phyloP scores from a whole-genome alignment of 2,113 vertebrate species.

The Etheostoma cragini region DNA sequence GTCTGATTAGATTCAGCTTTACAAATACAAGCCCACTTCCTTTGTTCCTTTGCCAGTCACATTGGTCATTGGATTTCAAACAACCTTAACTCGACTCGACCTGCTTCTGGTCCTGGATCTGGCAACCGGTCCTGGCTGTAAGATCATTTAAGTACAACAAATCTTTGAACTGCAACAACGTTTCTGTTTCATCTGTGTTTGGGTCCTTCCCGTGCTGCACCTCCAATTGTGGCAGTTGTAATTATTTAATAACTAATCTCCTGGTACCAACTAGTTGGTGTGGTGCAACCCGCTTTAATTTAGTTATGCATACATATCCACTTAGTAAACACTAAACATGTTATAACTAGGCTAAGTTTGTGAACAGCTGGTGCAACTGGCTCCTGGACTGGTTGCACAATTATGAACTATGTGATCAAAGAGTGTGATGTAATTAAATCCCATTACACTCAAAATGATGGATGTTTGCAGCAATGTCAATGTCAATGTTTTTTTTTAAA shows the following conservation, averaged over 20 bases:
- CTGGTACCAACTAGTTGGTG: no score
- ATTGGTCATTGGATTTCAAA: background rate
- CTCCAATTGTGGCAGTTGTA: background rate
- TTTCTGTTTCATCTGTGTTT: background rate
- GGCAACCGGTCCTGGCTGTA: background rate
- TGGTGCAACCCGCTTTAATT: no score
- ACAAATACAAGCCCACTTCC: background rate
- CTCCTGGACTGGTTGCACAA: background rate
- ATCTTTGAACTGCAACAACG: no score
- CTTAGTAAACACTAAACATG: background rate
- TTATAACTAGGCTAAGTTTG: background rate
- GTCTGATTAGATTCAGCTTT: background rate
- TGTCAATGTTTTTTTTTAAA: constrained; percentile 9
- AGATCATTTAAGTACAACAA: background rate
- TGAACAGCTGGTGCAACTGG: background rate
- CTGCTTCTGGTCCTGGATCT: background rate
- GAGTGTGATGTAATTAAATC: constrained; percentile 22
- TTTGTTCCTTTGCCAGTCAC: background rate
- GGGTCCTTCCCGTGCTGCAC: background rate
- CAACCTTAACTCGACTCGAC: background rate
- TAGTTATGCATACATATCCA: background rate
- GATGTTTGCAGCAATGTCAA: constrained; percentile 31
- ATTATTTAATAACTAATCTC: background rate
- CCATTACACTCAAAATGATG: constrained; percentile 28
- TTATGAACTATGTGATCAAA: no score